These are phyloP conservation scores for Mobula birostris DNA, from an alignment of 2,113 vertebrate genomes.

Conservation along the genomic window DNA sequence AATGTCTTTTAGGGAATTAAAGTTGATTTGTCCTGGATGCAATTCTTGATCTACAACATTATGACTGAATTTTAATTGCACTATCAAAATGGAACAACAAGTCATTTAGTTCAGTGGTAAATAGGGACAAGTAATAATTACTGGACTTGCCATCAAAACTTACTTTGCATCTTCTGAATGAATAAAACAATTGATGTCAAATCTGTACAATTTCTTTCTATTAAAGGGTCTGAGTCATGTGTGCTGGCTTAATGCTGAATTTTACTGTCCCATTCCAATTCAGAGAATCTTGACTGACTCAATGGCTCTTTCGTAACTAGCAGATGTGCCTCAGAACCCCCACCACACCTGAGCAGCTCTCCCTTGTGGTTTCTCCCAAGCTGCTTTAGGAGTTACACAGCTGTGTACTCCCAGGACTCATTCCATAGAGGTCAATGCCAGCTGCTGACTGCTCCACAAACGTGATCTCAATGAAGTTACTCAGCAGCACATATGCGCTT, in stretches of 20 bases:
- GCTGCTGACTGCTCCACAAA: neutral
- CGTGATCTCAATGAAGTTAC: neutral
- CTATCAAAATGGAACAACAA: too few relatives aligned
- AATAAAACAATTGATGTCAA: too few relatives aligned
- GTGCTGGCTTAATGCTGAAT: neutral
- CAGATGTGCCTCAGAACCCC: neutral
- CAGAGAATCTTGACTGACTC: neutral
- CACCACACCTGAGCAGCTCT: neutral
- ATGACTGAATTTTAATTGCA: too few relatives aligned
- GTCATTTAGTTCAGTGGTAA: too few relatives aligned
- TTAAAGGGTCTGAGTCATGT: neutral
- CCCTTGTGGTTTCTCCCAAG: neutral
- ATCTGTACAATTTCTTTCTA: too few relatives aligned
- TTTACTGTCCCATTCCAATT: neutral
- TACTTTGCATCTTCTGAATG: too few relatives aligned
- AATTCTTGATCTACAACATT: too few relatives aligned
- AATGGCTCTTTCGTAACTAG: neutral
- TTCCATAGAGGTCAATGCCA: neutral
- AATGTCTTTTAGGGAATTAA: too few relatives aligned
- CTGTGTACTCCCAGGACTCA: neutral
- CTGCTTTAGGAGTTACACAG: neutral
- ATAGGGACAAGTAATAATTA: too few relatives aligned
- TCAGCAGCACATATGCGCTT: neutral
- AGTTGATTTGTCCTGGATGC: too few relatives aligned
- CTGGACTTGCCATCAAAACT: too few relatives aligned